Conservation (phyloP, 2,113 vertebrate species). For the Mobula birostris region DNA sequence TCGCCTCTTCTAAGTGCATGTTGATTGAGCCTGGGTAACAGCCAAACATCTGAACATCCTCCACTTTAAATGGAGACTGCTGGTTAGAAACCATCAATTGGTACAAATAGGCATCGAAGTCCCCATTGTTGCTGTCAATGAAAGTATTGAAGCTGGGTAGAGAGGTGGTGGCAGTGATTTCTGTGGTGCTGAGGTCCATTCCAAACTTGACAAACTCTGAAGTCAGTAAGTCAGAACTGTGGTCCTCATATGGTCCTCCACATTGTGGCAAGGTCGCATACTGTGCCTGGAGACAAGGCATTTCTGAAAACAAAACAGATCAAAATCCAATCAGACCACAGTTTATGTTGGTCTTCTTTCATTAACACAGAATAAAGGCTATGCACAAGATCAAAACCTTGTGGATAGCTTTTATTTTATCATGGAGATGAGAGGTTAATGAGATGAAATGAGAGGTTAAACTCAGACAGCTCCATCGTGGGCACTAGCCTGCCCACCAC, state of each 20-base stretch:
- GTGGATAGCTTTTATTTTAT: not conserved
- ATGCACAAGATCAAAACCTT: not conserved
- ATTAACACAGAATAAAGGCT: not conserved
- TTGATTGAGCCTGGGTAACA: constrained; percentile 77
- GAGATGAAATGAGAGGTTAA: not conserved
- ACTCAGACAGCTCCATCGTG: too few relatives aligned
- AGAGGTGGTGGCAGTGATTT: constrained; percentile 57
- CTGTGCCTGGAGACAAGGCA: constrained; percentile 90
- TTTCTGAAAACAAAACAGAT: constrained; percentile 58
- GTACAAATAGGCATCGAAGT: constrained; percentile 80
- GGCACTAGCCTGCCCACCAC: too few relatives aligned
- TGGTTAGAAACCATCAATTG: constrained; percentile 60
- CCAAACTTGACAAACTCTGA: constrained; percentile 68
- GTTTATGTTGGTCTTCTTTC: not conserved
- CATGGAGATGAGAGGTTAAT: not conserved
- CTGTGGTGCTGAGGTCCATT: constrained; percentile 66
- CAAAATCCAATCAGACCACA: not conserved
- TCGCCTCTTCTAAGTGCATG: constrained; percentile 65
- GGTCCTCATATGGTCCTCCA: constrained; percentile 62
- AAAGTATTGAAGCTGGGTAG: constrained; percentile 80
- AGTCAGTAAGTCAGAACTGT: constrained; percentile 65
- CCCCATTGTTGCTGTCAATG: constrained; percentile 68
- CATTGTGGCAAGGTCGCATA: constrained; percentile 62
- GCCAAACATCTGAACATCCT: constrained; percentile 83
- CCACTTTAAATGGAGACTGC: constrained; percentile 66